phyloP scores from a whole-genome alignment of 2,113 vertebrate species.

The mouse (Mus musculus) region DNA sequence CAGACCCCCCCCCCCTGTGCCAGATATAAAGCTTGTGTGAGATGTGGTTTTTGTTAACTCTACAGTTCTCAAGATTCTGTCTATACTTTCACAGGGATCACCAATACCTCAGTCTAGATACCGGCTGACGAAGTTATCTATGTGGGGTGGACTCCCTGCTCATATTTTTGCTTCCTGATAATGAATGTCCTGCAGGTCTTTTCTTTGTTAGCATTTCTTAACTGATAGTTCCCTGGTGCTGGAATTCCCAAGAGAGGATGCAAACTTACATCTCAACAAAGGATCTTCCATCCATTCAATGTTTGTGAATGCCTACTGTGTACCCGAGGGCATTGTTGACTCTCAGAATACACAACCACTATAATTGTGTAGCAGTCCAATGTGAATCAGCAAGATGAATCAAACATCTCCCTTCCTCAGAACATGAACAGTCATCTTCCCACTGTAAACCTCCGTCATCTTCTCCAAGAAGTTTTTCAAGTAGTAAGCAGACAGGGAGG shows the following conservation, averaged over 20 bases:
- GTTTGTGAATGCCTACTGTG: not conserved
- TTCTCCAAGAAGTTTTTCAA: not conserved
- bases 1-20: not conserved
- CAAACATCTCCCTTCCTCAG: not conserved
- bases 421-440: not conserved
- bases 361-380: rapidly evolving
- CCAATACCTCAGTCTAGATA: not conserved
- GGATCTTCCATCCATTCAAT: not conserved
- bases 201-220: conserved; percentile 30
- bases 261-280: not conserved
- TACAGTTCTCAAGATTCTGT: not conserved
- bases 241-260: not conserved
- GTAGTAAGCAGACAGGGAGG: not conserved
- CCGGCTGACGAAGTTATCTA: not conserved
- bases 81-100: not conserved
- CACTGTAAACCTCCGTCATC: not conserved
- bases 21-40: not conserved
- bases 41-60: conserved; percentile 35
- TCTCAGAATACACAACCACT: not conserved
- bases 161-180: not conserved
- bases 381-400: not conserved
- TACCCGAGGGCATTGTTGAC: not conserved
- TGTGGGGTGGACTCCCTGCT: not conserved
- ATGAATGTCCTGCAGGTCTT: not conserved
- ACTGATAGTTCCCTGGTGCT: conserved; percentile 11